Base-by-base conservation (phyloP, 2,797 vertebrate species). In the Megaceryle alcyon region DNA sequence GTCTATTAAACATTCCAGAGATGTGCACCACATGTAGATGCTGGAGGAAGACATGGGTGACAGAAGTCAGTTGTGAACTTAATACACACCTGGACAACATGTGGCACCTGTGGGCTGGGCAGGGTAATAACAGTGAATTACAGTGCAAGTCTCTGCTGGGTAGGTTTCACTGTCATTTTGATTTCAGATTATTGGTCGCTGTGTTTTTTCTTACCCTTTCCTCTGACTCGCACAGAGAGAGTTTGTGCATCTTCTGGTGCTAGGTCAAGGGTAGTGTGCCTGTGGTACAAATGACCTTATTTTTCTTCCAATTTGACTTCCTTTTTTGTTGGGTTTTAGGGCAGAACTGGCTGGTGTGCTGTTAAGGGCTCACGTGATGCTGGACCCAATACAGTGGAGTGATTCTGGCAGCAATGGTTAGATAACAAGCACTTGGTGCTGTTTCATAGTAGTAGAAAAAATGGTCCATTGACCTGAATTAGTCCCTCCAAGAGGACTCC, bases 1-100 rank as follows among this genome's bases (percentile, higher is more conserved):
- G 7, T 11, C 29, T 63, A 3, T 26, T 14, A 53, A 72, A 48
- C 3, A 1, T 46, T 80, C 61, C 71, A 68, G 59, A 39, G 35
- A 6, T 39, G 43, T 44, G 53, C 25, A 54, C 25, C 37, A 16
- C 21, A 65, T 79, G 0, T 3, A 16, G 54, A 29, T 65, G 51
- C 64, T 73, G 61, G 33, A 87, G 66, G 44, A 79, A 18, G 53
- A 31, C 25, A 25, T 0, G 2, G 25, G 31, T 80, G 69, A 59
- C 23, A 48, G 14, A 53, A 90, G 37, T 29, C 39, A 44, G 28
- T 8, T 65, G 17, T 23, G 46, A 14, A 41, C 57, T 10, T 53
- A 23, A 39, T 60, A 22, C 0, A 0, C 19, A 9, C 46, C 22
- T n/a, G 33, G 54, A 33, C 43, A 29, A 20, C 0, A 2, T 5